These are phyloP conservation scores for Gasterosteus nipponicus DNA, from an alignment of 2,113 vertebrate species.

Conservation along the genomic window DNA sequence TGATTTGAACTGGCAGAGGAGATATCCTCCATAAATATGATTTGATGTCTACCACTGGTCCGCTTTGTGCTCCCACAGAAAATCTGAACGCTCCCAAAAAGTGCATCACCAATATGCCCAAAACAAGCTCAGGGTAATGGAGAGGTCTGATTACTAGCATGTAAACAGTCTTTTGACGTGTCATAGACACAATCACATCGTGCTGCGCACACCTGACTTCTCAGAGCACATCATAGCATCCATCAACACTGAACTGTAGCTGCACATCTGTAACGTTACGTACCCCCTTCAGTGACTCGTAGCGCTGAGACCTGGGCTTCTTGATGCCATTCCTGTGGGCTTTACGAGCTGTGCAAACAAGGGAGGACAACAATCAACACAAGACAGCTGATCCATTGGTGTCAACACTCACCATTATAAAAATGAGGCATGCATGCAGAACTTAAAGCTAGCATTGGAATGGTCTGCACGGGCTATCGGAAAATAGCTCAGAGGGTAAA, in stretches of 20 bases:
- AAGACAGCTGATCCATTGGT: too few relatives aligned
- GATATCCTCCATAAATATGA: background rate
- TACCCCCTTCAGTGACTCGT: conserved; percentile 95
- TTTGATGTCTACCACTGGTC: background rate
- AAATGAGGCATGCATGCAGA: background rate
- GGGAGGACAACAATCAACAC: background rate
- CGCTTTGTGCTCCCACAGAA: background rate
- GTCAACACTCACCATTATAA: background rate
- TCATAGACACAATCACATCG: background rate
- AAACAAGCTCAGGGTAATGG: background rate
- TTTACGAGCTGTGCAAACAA: conserved; percentile 87
- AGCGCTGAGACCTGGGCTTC: conserved; percentile 90
- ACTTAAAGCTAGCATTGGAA: rapidly evolving
- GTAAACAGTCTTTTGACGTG: background rate
- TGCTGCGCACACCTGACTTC: background rate
- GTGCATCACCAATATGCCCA: background rate
- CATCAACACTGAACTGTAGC: background rate
- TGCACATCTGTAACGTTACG: conserved; percentile 69
- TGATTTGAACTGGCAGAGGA: background rate
- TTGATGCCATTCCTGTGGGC: conserved; percentile 99
- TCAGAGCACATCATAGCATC: background rate
- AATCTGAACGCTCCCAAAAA: background rate
- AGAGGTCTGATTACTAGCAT: background rate
- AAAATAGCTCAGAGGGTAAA: background rate
- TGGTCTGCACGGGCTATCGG: too few relatives aligned